A percentile compares a stretch with the other conserved stretches of the same genome.
phyloP scores from a whole-genome alignment of 2,797 vertebrate species.

The Dendrocincla fuliginosa region DNA sequence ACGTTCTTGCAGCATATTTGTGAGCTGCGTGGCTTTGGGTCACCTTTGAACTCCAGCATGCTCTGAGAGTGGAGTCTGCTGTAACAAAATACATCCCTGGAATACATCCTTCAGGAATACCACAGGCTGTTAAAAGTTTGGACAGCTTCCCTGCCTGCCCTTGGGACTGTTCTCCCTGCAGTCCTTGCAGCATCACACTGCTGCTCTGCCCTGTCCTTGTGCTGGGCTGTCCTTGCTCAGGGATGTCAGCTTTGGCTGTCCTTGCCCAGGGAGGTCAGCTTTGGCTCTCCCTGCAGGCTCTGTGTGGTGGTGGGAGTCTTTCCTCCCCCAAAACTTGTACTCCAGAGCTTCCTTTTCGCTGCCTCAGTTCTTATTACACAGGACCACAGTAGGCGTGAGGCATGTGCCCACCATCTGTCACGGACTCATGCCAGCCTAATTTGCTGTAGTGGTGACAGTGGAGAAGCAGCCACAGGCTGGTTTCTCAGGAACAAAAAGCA shows the following conservation, averaged over 20 bases:
- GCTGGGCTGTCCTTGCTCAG: not conserved
- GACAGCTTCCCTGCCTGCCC: not conserved
- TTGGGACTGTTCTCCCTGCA: not conserved
- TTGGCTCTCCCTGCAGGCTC: not conserved
- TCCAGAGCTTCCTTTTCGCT: not conserved
- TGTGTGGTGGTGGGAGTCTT: not conserved
- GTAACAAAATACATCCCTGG: not conserved
- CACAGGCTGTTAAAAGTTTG: not conserved
- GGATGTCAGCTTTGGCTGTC: no score
- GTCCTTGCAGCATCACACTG: not conserved
- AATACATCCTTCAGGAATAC: not conserved
- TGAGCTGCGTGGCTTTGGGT: not conserved
- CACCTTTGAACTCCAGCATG: not conserved
- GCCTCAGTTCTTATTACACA: not conserved
- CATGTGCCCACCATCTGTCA: conserved; percentile 35
- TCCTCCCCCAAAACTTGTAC: not conserved
- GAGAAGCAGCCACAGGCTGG: not conserved
- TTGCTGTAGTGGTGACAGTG: not conserved
- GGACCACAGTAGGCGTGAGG: conserved; percentile 4
- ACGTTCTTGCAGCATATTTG: fast-evolving
- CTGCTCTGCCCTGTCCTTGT: not conserved
- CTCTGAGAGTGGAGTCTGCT: not conserved
- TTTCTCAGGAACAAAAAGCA: conserved; percentile 27
- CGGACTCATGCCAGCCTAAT: not conserved
- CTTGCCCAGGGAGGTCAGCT: not conserved